Conservation (phyloP, 2,797 vertebrate species). For the Pachyuromys duprasi region DNA sequence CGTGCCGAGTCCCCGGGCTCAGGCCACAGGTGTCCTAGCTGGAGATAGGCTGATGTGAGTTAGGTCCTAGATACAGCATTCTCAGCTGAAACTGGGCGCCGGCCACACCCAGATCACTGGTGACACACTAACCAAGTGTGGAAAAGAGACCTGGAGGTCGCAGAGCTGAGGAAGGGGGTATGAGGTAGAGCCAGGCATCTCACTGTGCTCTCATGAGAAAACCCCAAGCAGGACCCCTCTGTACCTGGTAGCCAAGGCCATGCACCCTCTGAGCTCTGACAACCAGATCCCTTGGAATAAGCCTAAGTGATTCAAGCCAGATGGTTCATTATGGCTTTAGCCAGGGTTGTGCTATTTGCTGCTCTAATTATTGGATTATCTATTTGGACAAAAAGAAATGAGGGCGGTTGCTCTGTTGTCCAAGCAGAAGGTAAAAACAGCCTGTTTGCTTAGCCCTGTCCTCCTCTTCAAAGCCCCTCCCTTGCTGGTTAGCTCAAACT, state of each 20-base stretch:
- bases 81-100: neutral
- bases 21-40: neutral
- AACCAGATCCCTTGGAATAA: conserved; percentile 76
- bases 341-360: conserved; percentile 86
- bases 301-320: conserved; percentile 79
- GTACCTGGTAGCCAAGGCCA: neutral
- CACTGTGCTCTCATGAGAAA: neutral
- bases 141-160: neutral
- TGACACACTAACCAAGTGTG: neutral
- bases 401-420: conserved; percentile 78
- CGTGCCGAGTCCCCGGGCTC: neutral
- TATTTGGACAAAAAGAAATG: conserved; percentile 73
- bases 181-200: neutral
- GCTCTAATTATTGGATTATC: conserved; percentile 85
- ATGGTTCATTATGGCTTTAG: conserved; percentile 83
- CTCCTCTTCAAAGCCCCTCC: conserved; percentile 21
- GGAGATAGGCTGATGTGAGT: neutral
- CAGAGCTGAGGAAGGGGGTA: neutral
- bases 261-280: conserved; percentile 40
- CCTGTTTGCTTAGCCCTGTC: conserved; percentile 5
- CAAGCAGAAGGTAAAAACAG: conserved; percentile 37
- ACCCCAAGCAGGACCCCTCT: neutral
- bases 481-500: neutral
- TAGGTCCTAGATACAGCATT: neutral
- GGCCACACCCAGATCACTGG: conserved; percentile 30